Conservation (phyloP, 2,797 vertebrate genomes). For the Helarctos malayanus region DNA sequence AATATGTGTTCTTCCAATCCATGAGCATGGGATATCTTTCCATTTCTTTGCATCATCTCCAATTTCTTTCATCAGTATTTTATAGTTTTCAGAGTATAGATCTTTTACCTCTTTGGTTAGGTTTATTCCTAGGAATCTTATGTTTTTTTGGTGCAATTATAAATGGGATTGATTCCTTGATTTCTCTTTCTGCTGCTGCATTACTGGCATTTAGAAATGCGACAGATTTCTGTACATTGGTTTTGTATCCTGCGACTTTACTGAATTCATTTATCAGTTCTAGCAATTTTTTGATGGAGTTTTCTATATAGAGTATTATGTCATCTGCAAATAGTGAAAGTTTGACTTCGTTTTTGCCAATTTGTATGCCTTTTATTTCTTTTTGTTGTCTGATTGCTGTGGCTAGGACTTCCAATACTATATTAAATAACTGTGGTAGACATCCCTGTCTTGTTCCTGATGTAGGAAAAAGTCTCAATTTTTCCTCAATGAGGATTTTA, state of each 20-base stretch:
- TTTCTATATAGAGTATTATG: neutral
- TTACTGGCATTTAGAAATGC: neutral
- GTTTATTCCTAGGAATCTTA: neutral
- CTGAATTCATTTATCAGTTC: neutral
- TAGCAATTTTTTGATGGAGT: neutral
- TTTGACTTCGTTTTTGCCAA: neutral
- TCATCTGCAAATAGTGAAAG: neutral
- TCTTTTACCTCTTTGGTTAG: neutral
- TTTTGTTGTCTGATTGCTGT: neutral
- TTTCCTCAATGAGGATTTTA: neutral
- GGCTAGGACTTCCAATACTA: neutral
- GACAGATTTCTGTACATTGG: neutral
- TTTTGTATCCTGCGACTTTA: neutral
- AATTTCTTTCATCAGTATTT: too few species aligned
- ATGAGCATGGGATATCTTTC: too few species aligned
- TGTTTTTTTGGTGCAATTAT: neutral
- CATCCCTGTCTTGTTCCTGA: neutral
- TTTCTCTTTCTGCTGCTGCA: neutral
- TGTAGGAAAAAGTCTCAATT: neutral
- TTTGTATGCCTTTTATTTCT: neutral
- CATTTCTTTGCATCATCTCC: too few species aligned
- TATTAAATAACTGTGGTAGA: neutral
- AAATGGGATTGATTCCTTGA: neutral
- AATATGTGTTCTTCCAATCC: too few species aligned
- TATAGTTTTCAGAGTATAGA: neutral